Evolutionary conservation across 2,888 invertebrate species (phyloP).

Genomic region (Leptinotarsa rubiginosa): DNA sequence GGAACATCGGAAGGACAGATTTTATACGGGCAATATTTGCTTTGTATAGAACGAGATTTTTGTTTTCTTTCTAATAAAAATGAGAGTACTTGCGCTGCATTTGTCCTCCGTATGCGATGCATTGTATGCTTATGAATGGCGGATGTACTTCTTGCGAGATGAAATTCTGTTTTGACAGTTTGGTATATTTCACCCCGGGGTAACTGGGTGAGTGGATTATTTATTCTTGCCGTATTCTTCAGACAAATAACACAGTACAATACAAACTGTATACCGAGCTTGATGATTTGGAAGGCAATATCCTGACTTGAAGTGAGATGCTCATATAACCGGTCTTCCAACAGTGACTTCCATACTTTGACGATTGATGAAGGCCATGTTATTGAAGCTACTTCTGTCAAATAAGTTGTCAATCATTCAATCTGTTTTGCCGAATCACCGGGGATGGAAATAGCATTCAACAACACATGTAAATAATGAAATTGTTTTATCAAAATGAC

Average conservation of each 20-base stretch:
- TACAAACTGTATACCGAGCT: too few relatives aligned
- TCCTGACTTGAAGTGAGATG: too few relatives aligned
- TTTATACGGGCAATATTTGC: conserved; percentile 30
- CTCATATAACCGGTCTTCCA: too few relatives aligned
- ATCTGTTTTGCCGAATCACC: too few relatives aligned
- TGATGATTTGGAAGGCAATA: too few relatives aligned
- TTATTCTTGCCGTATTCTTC: not conserved
- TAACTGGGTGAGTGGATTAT: not conserved
- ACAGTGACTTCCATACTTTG: too few relatives aligned
- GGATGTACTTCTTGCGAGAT: conserved; percentile 10
- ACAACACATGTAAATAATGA: too few relatives aligned
- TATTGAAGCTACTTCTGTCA: too few relatives aligned
- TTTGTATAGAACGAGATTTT: conserved; percentile 12
- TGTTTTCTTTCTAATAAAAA: conserved; percentile 22
- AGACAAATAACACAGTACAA: not conserved
- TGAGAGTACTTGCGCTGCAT: conserved; percentile 13
- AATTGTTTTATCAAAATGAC: too few relatives aligned
- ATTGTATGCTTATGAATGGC: conserved; percentile 10
- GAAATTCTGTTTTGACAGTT: conserved; percentile 19
- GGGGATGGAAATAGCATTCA: too few relatives aligned
- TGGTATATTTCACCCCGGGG: not conserved
- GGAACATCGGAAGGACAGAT: conserved; percentile 21
- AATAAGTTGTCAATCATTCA: too few relatives aligned
- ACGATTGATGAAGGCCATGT: too few relatives aligned
- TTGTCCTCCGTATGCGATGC: conserved; percentile 10